phyloP scores from a whole-genome alignment of 2,888 invertebrate species.

The Drosophila cognata region DNA sequence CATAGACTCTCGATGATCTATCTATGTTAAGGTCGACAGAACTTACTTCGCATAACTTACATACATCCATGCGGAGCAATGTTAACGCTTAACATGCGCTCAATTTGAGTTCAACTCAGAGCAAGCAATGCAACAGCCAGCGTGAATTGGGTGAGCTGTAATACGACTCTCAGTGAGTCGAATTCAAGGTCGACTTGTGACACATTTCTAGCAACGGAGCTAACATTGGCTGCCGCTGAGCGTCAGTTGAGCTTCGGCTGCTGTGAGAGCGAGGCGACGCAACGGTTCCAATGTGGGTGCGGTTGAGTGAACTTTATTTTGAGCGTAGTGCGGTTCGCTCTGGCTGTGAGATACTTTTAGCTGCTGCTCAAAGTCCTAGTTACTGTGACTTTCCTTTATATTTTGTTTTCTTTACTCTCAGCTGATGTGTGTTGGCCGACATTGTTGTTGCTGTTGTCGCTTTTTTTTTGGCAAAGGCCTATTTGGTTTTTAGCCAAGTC shows the following conservation, averaged over 20 bases:
- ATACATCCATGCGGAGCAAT: not conserved
- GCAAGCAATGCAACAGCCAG: slow-evolving; percentile 27
- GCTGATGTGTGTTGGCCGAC: slow-evolving; percentile 23
- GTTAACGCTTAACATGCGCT: slow-evolving; percentile 27
- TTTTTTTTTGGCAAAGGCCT: slow-evolving; percentile 40
- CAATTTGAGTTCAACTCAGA: slow-evolving; percentile 7
- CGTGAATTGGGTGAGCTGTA: slow-evolving; percentile 39
- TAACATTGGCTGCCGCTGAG: slow-evolving; percentile 60
- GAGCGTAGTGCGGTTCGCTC: slow-evolving; percentile 33
- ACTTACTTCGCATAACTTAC: not conserved
- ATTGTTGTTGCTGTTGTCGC: slow-evolving; percentile 16
- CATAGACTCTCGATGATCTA: slow-evolving; percentile 7
- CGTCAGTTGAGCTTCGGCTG: slow-evolving; percentile 19
- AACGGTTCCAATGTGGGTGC: slow-evolving; percentile 59
- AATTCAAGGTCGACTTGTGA: slow-evolving; percentile 74
- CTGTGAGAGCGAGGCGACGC: slow-evolving; percentile 30
- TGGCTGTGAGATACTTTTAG: slow-evolving; percentile 29
- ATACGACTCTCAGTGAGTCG: slow-evolving; percentile 49
- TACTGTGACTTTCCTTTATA: slow-evolving; percentile 5
- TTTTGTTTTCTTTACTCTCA: not conserved
- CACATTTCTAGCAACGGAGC: slow-evolving; percentile 68
- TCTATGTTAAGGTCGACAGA: not conserved
- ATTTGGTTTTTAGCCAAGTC: slow-evolving; percentile 63
- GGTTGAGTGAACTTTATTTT: slow-evolving; percentile 64
- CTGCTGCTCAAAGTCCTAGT: slow-evolving; percentile 16